Evolutionary conservation across 2,113 vertebrate genomes (phyloP).

Genomic region (Crotalus helleri): DNA sequence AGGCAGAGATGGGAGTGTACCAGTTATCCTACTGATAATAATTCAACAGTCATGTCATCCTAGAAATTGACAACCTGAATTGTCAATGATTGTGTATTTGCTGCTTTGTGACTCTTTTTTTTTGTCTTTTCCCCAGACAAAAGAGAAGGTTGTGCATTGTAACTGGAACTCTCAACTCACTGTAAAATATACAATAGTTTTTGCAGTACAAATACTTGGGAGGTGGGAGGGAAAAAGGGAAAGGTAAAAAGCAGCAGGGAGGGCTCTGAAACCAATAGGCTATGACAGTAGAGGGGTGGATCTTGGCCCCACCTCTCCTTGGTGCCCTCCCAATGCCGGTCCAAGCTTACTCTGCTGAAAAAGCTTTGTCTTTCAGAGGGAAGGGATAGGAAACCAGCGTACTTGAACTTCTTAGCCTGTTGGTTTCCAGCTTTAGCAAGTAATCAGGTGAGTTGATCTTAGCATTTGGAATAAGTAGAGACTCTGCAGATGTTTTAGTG

Average conservation of each 20-base stretch:
- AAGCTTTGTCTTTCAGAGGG: neutral
- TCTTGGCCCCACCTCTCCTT: constrained; percentile 49
- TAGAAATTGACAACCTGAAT: neutral
- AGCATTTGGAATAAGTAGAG: neutral
- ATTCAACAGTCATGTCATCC: neutral
- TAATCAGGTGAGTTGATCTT: constrained; percentile 46
- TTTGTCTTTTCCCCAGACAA: neutral
- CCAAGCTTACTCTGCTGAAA: constrained; percentile 1
- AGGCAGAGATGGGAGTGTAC: neutral
- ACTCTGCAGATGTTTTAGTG: neutral
- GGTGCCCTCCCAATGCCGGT: rapidly evolving
- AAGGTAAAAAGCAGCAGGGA: constrained; percentile 36
- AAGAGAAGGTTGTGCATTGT: neutral
- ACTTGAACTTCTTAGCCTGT: neutral
- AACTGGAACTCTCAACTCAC: neutral
- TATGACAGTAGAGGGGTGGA: neutral
- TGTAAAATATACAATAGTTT: neutral
- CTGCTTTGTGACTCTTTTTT: neutral
- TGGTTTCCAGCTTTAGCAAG: neutral
- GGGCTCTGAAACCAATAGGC: constrained; percentile 56
- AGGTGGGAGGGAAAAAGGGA: neutral
- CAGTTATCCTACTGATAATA: neutral
- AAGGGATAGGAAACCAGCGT: neutral
- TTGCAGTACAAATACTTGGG: neutral
- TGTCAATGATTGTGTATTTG: neutral